Evolutionary conservation across 2,888 invertebrate genomes (phyloP), one percentile per base, ranked within the genome.

Genomic region (Syrista parreyssii): DNA sequence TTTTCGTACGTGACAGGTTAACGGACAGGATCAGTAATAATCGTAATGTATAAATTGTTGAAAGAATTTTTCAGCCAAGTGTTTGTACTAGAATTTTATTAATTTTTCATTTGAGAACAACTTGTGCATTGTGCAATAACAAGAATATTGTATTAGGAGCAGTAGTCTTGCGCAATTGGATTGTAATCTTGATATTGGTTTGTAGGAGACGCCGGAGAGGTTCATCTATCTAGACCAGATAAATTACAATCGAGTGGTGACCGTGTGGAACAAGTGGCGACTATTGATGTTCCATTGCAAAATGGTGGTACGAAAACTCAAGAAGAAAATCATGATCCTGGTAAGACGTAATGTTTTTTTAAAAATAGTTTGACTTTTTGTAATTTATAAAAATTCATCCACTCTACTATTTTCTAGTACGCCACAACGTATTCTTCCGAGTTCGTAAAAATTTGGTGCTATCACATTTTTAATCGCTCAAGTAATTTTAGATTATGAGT

Each of bases 201-300:
- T 76, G 79, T 83, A 84, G 82, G 83, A 79, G 89, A 89, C 77
- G 85, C 89, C 75, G 88, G 87, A 68, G 91, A 91, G 81, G 89
- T 90, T 84, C 89, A 88, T 82, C 88, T 91, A 88, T 87, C 91
- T 79, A 87, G 89, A 86, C 83, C 94, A 94, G 93, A 95, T 95
- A 92, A 92, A 86, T 86, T 90, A 82, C 91, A 90, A 87, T 85
- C 89, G 81, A 81, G 85, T 74, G 86, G 84, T 32, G 91, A 91
- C 79, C 88, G 89, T 76, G 87, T 84, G 78, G 91, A 91, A 79
- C 91, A 89, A 84, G 88, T 89, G 83, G 89, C 89, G 77, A 89
- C 89, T 78, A 90, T 89, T 84, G 91, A 91, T 78, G 89, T 91
- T 72, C 91, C 91, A 40, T 79, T 91, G 74, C 91, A 91, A 82